phyloP scores from a whole-genome alignment of 2,888 invertebrate species.

The Hylaea fasciaria region DNA sequence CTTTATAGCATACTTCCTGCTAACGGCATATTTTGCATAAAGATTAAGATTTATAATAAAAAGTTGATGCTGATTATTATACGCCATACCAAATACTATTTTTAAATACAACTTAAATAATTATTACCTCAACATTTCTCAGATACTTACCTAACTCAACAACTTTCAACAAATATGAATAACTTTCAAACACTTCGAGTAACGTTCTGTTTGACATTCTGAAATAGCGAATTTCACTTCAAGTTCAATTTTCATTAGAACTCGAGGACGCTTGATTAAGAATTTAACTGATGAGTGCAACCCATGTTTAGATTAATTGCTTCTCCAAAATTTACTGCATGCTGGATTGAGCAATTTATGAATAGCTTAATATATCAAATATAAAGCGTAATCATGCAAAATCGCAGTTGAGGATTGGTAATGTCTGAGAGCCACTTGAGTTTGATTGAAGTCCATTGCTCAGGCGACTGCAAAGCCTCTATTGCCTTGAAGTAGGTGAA shows the following conservation, averaged over 20 bases:
- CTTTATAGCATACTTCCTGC: no score
- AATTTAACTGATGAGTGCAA: conserved; percentile 16
- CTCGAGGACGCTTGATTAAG: conserved; percentile 21
- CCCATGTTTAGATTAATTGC: conserved; percentile 26
- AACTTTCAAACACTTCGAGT: not conserved
- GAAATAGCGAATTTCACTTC: conserved; percentile 1
- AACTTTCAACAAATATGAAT: no score
- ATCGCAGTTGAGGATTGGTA: conserved; percentile 42
- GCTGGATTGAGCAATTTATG: conserved; percentile 30
- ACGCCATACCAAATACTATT: no score
- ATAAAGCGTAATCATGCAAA: conserved; percentile 28
- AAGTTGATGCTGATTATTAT: no score
- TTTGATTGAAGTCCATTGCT: conserved; percentile 44
- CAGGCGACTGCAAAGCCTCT: conserved; percentile 30
- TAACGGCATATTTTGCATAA: no score
- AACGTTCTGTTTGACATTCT: not conserved
- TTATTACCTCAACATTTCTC: no score
- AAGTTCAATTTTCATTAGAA: conserved; percentile 30
- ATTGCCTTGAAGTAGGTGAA: not conserved
- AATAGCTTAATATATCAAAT: conserved; percentile 21
- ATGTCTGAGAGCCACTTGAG: conserved; percentile 45
- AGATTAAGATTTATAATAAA: no score
- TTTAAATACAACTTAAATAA: no score
- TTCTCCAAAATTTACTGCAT: conserved; percentile 29
- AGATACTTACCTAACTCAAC: no score